Evolutionary conservation across 2,888 invertebrate species (phyloP).

Genomic region (Parnassius apollo): DNA sequence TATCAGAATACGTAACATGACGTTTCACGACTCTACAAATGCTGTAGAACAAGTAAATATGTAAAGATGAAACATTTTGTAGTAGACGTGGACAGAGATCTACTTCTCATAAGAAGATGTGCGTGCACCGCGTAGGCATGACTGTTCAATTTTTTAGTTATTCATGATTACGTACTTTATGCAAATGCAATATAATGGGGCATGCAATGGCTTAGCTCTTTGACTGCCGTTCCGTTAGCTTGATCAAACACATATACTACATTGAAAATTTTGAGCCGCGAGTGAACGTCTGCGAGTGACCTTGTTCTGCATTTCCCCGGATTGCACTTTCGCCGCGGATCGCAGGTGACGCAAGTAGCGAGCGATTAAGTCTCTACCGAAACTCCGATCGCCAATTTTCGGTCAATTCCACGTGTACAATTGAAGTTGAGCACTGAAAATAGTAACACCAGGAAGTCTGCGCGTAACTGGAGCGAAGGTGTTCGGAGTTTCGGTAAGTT

Average conservation of each 20-base stretch:
- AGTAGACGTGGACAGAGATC: background rate
- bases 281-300: conserved; percentile 32
- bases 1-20: background rate
- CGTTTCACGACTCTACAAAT: background rate
- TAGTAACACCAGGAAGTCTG: conserved; percentile 9
- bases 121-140: background rate
- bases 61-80: background rate
- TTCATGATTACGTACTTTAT: background rate
- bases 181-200: background rate
- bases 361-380: conserved; percentile 4
- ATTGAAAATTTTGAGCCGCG: conserved; percentile 20
- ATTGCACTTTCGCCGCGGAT: conserved; percentile 32
- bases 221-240: background rate
- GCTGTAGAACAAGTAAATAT: background rate
- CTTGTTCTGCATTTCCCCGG: conserved; percentile 33
- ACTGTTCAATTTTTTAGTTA: background rate
- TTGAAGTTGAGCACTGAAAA: conserved; percentile 27
- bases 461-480: background rate
- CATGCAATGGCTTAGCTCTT: background rate
- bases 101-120: background rate
- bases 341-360: conserved; percentile 17
- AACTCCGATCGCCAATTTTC: conserved; percentile 6
- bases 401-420: background rate
- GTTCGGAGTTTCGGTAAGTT: conserved; percentile 30
- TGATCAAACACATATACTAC: background rate